Evolutionary conservation across 2,113 vertebrate genomes (phyloP).

Genomic region (Mesocricetus auratus): DNA sequence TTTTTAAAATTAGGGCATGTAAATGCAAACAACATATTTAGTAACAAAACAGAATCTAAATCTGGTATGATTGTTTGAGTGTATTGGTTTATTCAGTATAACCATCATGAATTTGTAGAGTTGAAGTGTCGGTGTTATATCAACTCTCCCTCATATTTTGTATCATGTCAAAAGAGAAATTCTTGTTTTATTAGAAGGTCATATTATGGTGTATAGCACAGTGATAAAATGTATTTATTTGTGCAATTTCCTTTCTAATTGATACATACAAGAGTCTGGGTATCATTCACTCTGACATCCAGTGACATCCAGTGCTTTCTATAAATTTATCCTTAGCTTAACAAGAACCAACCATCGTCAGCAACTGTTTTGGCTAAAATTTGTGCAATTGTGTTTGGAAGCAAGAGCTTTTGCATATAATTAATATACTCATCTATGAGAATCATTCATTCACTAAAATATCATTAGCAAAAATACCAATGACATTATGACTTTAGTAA

Average conservation of each 20-base stretch:
- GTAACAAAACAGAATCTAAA: not conserved
- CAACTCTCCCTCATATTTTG: not conserved
- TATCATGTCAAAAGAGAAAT: not conserved
- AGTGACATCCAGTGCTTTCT: not conserved
- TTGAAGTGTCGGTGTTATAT: fast-evolving
- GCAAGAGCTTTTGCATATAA: not conserved
- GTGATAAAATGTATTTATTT: not conserved
- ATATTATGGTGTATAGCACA: not conserved
- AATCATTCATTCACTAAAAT: not conserved
- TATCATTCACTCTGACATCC: not conserved
- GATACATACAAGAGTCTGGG: not conserved
- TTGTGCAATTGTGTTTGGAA: not conserved
- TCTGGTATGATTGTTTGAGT: not conserved
- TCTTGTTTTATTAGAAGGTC: not conserved
- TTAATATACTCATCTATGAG: not conserved
- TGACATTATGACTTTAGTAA: not conserved
- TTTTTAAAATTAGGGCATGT: not conserved
- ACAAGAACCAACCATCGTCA: not conserved
- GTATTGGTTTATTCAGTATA: not conserved
- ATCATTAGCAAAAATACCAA: not conserved
- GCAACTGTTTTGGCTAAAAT: not conserved
- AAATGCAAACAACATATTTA: not conserved
- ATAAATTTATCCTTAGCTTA: not conserved
- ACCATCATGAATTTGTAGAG: not conserved
- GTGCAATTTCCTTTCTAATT: not conserved